These are phyloP conservation scores for Brachymystax lenok DNA, from an alignment of 2,797 vertebrate genomes.

Conservation along the genomic window DNA sequence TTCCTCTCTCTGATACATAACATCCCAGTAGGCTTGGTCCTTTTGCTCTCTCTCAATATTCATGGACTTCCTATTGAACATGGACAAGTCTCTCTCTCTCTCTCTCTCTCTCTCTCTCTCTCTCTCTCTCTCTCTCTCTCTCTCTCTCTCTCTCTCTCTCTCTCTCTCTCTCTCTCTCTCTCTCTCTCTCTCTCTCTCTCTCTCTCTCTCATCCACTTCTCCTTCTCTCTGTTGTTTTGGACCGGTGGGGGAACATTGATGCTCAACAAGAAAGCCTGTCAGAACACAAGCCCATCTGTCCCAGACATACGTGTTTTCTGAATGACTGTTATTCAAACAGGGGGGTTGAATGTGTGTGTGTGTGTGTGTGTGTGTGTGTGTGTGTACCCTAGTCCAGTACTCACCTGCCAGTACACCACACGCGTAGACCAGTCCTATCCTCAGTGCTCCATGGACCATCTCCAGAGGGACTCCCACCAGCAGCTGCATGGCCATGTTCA, in stretches of 20 bases:
- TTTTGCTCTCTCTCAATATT: too few relatives aligned
- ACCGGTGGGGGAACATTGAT: not conserved
- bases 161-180: too few relatives aligned
- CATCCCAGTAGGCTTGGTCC: not conserved
- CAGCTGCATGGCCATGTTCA: conserved; percentile 95
- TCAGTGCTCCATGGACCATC: conserved; percentile 94
- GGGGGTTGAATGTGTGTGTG: conserved; percentile 10
- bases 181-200: too few relatives aligned
- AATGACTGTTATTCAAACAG: conserved; percentile 30
- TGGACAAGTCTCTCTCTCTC: too few relatives aligned
- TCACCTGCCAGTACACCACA: conserved; percentile 89
- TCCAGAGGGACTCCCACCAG: conserved; percentile 95
- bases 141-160: too few relatives aligned
- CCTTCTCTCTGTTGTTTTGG: conserved; percentile 27
- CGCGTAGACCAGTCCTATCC: conserved; percentile 91
- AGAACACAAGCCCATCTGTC: conserved; percentile 64
- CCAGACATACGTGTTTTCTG: conserved; percentile 24
- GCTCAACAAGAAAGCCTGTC: conserved; percentile 40
- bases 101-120: too few relatives aligned
- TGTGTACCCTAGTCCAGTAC: conserved; percentile 21
- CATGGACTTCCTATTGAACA: not conserved
- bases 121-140: too few relatives aligned
- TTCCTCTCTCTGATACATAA: conserved; percentile 15
- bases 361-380: too few relatives aligned
- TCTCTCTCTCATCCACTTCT: conserved; percentile 10